Percentiles rank a stretch among this genome's conserved stretches.
Evolutionary conservation across 30 jellyfish, hydroid and myxozoan species (phyloP).

Genomic region (Cassiopea xamachana): DNA sequence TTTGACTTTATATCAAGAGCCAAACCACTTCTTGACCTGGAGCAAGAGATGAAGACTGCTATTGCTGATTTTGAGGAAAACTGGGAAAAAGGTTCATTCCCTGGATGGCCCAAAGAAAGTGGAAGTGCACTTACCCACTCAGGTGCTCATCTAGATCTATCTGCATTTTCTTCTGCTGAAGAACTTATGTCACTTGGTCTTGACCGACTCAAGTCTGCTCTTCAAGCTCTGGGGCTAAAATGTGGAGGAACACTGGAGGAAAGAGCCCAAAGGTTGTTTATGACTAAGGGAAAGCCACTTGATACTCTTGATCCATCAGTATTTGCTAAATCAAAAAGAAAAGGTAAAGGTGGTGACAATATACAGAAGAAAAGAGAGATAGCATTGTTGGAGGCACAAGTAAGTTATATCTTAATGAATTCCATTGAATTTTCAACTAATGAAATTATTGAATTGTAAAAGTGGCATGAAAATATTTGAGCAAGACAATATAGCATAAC

Average conservation of each 20-base stretch:
- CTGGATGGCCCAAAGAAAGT: conserved; percentile 99
- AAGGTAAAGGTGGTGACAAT: conserved; percentile 77
- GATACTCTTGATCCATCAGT: conserved; percentile 83
- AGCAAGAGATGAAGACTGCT: conserved; percentile 80
- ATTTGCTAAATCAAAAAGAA: conserved; percentile 82
- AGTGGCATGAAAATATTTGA: too few species aligned
- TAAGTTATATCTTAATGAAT: neutral
- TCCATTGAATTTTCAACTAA: neutral
- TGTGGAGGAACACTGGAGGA: conserved; percentile 97
- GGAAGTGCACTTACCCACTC: conserved; percentile 95
- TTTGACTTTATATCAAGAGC: conserved; percentile 81
- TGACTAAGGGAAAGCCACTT: conserved; percentile 79
- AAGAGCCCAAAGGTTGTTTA: conserved; percentile 90
- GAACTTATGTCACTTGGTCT: conserved; percentile 97
- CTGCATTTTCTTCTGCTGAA: conserved; percentile 94
- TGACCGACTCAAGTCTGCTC: conserved; percentile 89
- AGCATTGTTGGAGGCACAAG: conserved; percentile 93
- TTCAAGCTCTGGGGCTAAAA: conserved; percentile 88
- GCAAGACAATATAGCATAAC: too few species aligned
- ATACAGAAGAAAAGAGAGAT: conserved; percentile 86
- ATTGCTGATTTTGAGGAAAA: conserved; percentile 79
- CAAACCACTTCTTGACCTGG: conserved; percentile 85
- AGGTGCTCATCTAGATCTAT: conserved; percentile 92
- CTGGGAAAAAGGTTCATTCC: conserved; percentile 88
- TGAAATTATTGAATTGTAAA: too few species aligned